phyloP scores from a whole-genome alignment of 2,888 invertebrate genomes.

The Latrodectus hesperus region DNA sequence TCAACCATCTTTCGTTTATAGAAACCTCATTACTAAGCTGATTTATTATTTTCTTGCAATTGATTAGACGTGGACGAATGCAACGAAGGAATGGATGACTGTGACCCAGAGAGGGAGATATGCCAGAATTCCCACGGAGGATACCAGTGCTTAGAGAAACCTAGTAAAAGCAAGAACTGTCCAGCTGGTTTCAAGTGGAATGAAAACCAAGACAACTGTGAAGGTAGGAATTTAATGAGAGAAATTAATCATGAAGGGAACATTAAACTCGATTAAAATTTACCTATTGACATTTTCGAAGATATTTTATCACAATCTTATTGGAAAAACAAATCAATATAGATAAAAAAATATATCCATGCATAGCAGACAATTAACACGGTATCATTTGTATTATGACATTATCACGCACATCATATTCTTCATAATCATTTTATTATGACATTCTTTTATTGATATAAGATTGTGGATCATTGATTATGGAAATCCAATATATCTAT shows the following conservation, averaged over 20 bases:
- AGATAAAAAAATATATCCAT: too few species aligned
- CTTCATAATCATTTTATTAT: too few species aligned
- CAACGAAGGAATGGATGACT: constrained; percentile 77
- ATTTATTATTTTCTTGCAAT: background rate
- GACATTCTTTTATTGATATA: too few species aligned
- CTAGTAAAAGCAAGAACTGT: constrained; percentile 72
- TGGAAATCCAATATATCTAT: too few species aligned
- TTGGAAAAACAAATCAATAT: too few species aligned
- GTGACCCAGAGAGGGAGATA: constrained; percentile 71
- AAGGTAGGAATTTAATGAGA: constrained; percentile 71
- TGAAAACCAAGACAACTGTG: constrained; percentile 72
- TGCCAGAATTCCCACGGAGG: constrained; percentile 73
- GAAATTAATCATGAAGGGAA: too few species aligned
- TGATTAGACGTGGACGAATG: constrained; percentile 83
- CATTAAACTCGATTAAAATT: background rate
- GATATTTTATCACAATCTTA: too few species aligned
- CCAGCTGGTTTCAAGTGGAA: constrained; percentile 74
- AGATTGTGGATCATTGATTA: too few species aligned
- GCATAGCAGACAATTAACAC: too few species aligned
- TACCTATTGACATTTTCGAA: too few species aligned
- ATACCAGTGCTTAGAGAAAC: constrained; percentile 76
- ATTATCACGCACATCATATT: too few species aligned
- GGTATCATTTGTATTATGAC: too few species aligned
- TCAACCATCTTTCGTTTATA: background rate
- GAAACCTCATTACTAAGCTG: background rate